These are phyloP conservation scores for Lasioglossum villosulum DNA, from an alignment of 2,888 invertebrate species.

Conservation along the genomic window DNA sequence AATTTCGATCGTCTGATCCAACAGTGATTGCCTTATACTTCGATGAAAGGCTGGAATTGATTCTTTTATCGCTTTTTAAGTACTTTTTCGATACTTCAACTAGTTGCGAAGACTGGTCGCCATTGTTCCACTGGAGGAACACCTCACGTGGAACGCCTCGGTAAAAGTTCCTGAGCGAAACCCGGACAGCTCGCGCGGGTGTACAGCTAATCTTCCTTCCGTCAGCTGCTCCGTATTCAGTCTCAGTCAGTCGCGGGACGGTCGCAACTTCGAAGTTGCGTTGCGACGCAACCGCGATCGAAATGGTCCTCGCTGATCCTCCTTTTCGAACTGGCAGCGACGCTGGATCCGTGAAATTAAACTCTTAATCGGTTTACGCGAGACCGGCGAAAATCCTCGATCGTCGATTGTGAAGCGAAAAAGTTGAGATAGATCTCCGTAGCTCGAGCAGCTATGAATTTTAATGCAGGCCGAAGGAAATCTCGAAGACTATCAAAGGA, in stretches of 20 bases:
- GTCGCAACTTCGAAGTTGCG: conserved; percentile 28
- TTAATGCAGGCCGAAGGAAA: background rate
- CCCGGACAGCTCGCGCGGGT: background rate
- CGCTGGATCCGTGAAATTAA: background rate
- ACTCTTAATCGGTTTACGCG: conserved; percentile 16
- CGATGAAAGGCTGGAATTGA: background rate
- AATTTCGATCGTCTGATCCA: background rate
- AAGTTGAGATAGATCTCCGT: no score
- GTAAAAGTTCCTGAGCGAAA: conserved; percentile 9
- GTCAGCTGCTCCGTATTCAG: conserved; percentile 4
- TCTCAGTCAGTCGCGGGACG: background rate
- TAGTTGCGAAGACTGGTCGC: background rate
- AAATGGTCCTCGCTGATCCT: conserved; percentile 23
- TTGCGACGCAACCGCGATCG: conserved; percentile 27
- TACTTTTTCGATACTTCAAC: background rate
- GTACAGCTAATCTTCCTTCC: conserved; percentile 23
- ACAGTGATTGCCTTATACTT: background rate
- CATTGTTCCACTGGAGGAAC: background rate
- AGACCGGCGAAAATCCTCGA: conserved; percentile 1
- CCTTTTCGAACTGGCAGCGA: background rate
- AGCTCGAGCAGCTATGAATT: background rate
- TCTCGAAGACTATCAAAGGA: background rate
- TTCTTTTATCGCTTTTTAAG: background rate
- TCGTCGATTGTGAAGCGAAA: background rate
- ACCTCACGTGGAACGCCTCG: background rate